Conservation (phyloP, 2,888 invertebrate species). For the Ophion slaviceki region DNA sequence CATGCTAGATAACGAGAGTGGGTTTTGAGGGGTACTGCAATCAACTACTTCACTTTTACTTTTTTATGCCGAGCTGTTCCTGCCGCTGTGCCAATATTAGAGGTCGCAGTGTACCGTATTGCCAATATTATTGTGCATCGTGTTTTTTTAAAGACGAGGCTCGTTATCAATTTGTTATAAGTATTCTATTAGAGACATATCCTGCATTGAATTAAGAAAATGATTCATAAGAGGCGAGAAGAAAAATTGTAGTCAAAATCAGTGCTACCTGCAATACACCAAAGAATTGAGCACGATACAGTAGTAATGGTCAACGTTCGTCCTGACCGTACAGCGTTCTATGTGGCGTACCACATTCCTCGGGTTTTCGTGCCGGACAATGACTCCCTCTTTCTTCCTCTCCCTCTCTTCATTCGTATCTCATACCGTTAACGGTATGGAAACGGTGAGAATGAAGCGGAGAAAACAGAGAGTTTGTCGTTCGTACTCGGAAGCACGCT, state of each 20-base stretch:
- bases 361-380: slow-evolving; percentile 63
- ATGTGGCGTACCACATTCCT: slow-evolving; percentile 61
- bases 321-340: slow-evolving; percentile 54
- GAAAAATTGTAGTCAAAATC: neutral
- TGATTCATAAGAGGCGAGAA: neutral
- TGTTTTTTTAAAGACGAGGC: too few relatives aligned
- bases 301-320: slow-evolving; percentile 56
- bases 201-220: too few relatives aligned
- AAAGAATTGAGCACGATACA: slow-evolving; percentile 49
- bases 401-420: slow-evolving; percentile 24
- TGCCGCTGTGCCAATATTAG: too few relatives aligned
- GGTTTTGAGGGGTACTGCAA: too few relatives aligned
- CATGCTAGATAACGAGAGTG: too few relatives aligned
- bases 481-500: slow-evolving; percentile 46
- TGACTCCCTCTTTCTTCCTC: slow-evolving; percentile 47
- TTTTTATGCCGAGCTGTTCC: too few relatives aligned
- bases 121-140: too few relatives aligned
- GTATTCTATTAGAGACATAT: too few relatives aligned
- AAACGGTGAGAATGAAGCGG: slow-evolving; percentile 62
- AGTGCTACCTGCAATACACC: slow-evolving; percentile 12
- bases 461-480: slow-evolving; percentile 56
- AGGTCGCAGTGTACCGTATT: too few relatives aligned
- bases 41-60: too few relatives aligned
- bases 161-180: too few relatives aligned
- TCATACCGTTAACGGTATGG: slow-evolving; percentile 26